These are phyloP conservation scores for Yasuhikotakia modesta DNA, from an alignment of 2,797 vertebrate genomes.

Conservation along the genomic window DNA sequence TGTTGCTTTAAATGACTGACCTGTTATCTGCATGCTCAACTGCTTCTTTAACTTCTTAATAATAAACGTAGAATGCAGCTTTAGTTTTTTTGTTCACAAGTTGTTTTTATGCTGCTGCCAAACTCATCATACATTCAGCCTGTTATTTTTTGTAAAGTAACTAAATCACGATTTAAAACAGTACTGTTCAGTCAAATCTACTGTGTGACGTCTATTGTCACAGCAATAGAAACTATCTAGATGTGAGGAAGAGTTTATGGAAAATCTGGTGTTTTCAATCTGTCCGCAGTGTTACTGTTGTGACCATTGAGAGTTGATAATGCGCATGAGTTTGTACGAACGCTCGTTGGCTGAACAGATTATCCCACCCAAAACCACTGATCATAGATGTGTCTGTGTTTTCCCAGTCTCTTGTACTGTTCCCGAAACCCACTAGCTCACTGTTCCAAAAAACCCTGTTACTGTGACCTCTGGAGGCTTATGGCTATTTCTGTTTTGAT, in stretches of 20 bases:
- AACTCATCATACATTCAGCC: too few species aligned
- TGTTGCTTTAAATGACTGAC: too few species aligned
- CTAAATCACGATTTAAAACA: background rate
- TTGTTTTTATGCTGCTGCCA: too few species aligned
- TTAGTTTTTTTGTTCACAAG: too few species aligned
- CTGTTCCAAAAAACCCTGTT: slow-evolving; percentile 53
- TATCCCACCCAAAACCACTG: slow-evolving; percentile 40
- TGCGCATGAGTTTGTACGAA: slow-evolving; percentile 9
- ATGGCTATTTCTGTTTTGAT: slow-evolving; percentile 33
- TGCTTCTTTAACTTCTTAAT: too few species aligned
- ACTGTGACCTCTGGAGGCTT: slow-evolving; percentile 63
- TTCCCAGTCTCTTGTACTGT: slow-evolving; percentile 23
- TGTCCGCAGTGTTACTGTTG: background rate
- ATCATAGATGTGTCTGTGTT: slow-evolving; percentile 38
- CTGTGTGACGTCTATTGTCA: too few species aligned
- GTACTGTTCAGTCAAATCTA: too few species aligned
- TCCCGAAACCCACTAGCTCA: slow-evolving; percentile 47
- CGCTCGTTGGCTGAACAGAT: background rate
- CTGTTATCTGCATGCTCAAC: too few species aligned
- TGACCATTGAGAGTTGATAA: background rate
- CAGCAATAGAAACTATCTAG: too few species aligned
- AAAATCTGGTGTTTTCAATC: background rate
- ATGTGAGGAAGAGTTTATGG: background rate
- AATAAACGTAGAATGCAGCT: too few species aligned
- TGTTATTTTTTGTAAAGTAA: background rate